Base-by-base conservation (phyloP, 2,797 vertebrate species). In the Syncerus caffer region DNA sequence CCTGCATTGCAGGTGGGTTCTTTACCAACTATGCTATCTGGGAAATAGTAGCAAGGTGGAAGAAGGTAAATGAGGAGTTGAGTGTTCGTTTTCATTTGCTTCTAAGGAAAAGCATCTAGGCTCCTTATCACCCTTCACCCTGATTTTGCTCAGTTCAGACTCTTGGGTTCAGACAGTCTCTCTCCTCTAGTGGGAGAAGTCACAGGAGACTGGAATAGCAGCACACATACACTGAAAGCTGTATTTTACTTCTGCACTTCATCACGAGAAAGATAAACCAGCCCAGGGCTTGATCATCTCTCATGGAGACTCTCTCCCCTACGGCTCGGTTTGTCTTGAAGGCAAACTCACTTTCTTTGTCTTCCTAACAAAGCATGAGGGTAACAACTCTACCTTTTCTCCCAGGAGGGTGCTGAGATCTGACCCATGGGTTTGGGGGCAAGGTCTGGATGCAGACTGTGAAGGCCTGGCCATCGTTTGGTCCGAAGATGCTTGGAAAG, bases 221-320 rank as follows among this genome's bases (percentile, higher is more conserved):
- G 76, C 45, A 79, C 50, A 27, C 19, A 29, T 4, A 9, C 21
- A 38, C 3, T 11, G 58, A 29, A 42, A 90, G 13, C 0, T 15
- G 25, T 19, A 29, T 47, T 80, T 80, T 27, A 38, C 17, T 58
- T n/a, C 17, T 34, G 29, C 25, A 15, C 31, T n/a, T 45, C 34
- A 38, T 29, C 19, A 51, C 25, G 10, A 47, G 23, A 50, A 51
- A 90, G 34, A 47, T 12, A 53, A 83, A 31, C 8, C 9, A 19
- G 10, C 6, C 45, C 14, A 34, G 1, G 2, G 11, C 1, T 14
- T 6, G 23, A 12, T 19, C 12, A 15, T 16, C 23, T 76, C 29
- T 86, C 50, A 31, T 1, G 4, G 10, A 51, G 50, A 71, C 50
- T 7, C 27, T 42, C 12, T 60, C 9, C 50, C 15, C 38, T 45